Conservation (phyloP, 2,888 invertebrate species). For the Epinotia ramella region DNA sequence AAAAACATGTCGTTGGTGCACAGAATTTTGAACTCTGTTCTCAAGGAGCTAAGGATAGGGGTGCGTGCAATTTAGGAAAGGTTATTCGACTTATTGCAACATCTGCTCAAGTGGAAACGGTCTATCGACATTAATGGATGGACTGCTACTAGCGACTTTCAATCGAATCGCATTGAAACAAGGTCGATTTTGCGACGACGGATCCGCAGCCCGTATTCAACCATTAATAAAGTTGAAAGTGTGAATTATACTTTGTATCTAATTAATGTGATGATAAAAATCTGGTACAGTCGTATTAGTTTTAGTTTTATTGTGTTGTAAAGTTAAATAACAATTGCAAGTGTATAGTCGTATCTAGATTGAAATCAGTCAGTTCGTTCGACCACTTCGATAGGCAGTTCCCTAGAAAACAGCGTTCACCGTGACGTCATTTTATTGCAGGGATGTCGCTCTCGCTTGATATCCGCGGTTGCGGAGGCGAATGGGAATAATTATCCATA, state of each 20-base stretch:
- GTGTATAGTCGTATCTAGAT: conserved; percentile 15
- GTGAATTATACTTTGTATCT: conserved; percentile 38
- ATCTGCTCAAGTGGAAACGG: conserved; percentile 57
- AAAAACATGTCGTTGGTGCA: not conserved
- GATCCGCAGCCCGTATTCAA: not conserved
- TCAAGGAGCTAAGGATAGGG: not conserved
- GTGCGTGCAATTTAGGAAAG: not conserved
- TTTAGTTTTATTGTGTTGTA: conserved; percentile 29
- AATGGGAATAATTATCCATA: too few relatives aligned
- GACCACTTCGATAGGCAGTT: not conserved
- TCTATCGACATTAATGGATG: conserved; percentile 45
- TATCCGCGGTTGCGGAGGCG: too few relatives aligned
- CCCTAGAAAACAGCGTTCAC: not conserved
- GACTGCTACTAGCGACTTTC: not conserved
- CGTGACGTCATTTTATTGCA: too few relatives aligned
- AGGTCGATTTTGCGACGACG: not conserved
- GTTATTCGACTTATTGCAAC: conserved; percentile 49
- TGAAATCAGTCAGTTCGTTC: not conserved
- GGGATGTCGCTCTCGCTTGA: too few relatives aligned
- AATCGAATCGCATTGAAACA: not conserved
- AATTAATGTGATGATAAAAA: conserved; percentile 32
- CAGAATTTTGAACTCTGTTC: conserved; percentile 1
- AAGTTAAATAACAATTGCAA: conserved; percentile 11
- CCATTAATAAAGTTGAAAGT: conserved; percentile 29
- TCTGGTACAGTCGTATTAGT: conserved; percentile 25